A percentile compares a stretch with the other conserved stretches of the same genome.
Conservation (phyloP, 2,797 vertebrate species). For the Hydrocynus forskahlii region DNA sequence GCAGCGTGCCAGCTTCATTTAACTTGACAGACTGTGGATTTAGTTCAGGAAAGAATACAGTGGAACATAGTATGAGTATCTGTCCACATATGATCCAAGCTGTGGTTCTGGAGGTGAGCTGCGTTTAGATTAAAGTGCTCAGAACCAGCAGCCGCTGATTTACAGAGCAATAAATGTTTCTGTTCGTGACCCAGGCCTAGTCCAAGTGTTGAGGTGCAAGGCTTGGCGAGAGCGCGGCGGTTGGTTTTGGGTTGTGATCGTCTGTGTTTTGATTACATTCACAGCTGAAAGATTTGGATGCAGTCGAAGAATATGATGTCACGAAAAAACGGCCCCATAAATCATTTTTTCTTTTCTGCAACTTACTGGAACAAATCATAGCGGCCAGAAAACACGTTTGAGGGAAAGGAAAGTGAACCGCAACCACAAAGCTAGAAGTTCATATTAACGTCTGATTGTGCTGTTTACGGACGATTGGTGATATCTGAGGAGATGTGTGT, state of each 20-base stretch:
- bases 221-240: constrained; percentile 55
- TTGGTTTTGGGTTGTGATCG: constrained; percentile 66
- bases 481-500: constrained; percentile 37
- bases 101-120: constrained; percentile 48
- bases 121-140: constrained; percentile 21
- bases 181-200: constrained; percentile 55
- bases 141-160: constrained; percentile 32
- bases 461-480: constrained; percentile 65
- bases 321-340: constrained; percentile 75
- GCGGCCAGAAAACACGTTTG: constrained; percentile 68
- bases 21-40: constrained; percentile 23
- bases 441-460: constrained; percentile 63
- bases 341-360: constrained; percentile 70
- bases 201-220: constrained; percentile 57
- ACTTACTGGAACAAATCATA: constrained; percentile 59
- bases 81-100: not conserved
- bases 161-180: constrained; percentile 54
- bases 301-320: constrained; percentile 77
- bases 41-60: not conserved
- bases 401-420: constrained; percentile 64
- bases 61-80: constrained; percentile 4
- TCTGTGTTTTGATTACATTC: constrained; percentile 72
- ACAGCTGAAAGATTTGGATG: constrained; percentile 73
- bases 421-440: constrained; percentile 66
- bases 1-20: constrained; percentile 22